Base-by-base conservation (phyloP, 1,140 invertebrate species). In the Papilio xuthus region DNA sequence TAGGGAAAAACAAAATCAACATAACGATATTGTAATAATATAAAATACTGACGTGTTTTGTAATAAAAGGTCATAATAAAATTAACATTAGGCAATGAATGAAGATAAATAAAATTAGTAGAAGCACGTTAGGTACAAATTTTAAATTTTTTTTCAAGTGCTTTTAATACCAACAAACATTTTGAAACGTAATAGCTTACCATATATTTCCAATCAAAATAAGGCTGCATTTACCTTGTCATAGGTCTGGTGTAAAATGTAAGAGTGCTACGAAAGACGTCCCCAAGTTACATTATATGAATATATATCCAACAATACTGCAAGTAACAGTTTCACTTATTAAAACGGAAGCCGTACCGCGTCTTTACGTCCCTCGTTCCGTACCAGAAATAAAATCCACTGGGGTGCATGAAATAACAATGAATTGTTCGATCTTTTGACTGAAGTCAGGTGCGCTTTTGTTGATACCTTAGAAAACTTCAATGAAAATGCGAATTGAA, bases 391-490 rank as follows among this genome's bases (percentile, higher is more conserved):
- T 76, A 76, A 76, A 76, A 76, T 76, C 50, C 56, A 32, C 50
- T 18, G 50, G 50, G 74, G 74, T 76, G 50, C 74, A 76, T 76
- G 74, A 76, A 76, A 76, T 76, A 76, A 76, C 74, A 76, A 76
- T 76, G 50, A 76, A 76, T 18, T 18, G 53, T 76, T 76, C 74
- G 74, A 63, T 76, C 74, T 60, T 76, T 76, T 76, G 53, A 76
- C 74, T 60, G 74, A 56, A 75, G 73, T 32, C 74, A 50, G 53
- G 71, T 73, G 71, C 71, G 53, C 74, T 60, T 76, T 76, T 60
- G 50, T 63, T 63, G 32, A 53, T 75, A 56, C 44, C 73, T 60
- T 56, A 63, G 32, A 76, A 76, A 41, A 76, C 56, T 63, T 41
- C n/a, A 63, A 76, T 76, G 32, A 60, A 76, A 41, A 63, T n/a